These are phyloP conservation scores for Prunella strophiata DNA, from an alignment of 2,797 vertebrate genomes.

Conservation along the genomic window DNA sequence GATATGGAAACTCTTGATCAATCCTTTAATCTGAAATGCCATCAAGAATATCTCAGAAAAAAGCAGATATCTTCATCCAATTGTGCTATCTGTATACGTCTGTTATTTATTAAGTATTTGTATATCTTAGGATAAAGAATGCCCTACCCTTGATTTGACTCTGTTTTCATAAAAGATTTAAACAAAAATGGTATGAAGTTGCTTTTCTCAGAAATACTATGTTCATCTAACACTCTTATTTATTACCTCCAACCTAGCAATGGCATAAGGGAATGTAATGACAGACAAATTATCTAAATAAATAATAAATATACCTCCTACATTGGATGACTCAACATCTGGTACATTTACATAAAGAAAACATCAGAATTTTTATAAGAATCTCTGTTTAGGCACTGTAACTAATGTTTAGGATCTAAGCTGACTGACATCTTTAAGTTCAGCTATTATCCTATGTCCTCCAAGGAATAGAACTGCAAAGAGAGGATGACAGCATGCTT, in stretches of 20 bases:
- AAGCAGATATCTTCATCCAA: neutral
- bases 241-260: neutral
- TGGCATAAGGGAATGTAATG: neutral
- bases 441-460: neutral
- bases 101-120: neutral
- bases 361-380: constrained; percentile 50
- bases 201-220: neutral
- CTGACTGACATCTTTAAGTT: neutral
- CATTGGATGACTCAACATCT: constrained; percentile 53
- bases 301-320: constrained; percentile 27
- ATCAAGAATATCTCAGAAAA: neutral
- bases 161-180: neutral
- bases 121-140: neutral
- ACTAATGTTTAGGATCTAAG: constrained; percentile 34
- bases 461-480: neutral
- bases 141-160: neutral
- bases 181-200: neutral
- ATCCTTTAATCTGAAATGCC: neutral
- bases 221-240: neutral
- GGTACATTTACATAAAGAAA: constrained; percentile 60
- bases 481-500: neutral
- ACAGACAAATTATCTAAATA: constrained; percentile 53
- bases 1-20: neutral
- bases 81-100: rapidly evolving
- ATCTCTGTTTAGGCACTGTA: constrained; percentile 23